These are phyloP conservation scores for Dolichopus griseipennis DNA, from an alignment of 2,888 invertebrate genomes.

Conservation along the genomic window DNA sequence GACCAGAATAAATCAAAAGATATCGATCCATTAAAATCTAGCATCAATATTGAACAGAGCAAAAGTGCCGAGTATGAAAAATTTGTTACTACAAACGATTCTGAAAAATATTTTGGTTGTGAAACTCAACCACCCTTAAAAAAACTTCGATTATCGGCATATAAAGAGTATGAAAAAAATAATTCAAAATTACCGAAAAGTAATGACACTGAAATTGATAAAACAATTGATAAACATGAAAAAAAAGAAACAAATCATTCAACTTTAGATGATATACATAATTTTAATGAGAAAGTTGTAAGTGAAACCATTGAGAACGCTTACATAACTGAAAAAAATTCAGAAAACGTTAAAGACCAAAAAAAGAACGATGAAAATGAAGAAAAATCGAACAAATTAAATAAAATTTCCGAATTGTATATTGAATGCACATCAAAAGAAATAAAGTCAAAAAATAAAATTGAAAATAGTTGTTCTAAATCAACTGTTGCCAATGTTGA, in stretches of 20 bases:
- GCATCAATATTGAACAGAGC: too few relatives aligned
- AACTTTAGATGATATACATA: slow-evolving; percentile 18
- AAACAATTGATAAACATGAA: background rate
- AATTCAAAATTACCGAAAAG: background rate
- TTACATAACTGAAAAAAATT: background rate
- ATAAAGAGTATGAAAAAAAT: slow-evolving; percentile 15
- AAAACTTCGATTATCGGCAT: slow-evolving; percentile 14
- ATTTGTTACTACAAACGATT: background rate
- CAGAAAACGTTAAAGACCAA: background rate
- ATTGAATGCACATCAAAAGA: slow-evolving; percentile 9
- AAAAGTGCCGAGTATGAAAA: background rate
- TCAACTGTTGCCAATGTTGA: background rate
- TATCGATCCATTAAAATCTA: too few relatives aligned
- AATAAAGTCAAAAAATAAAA: slow-evolving; percentile 22
- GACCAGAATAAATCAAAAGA: too few relatives aligned
- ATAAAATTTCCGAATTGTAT: too few relatives aligned
- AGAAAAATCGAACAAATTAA: too few relatives aligned
- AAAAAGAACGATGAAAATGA: slow-evolving; percentile 11
- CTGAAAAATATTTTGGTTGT: slow-evolving; percentile 7
- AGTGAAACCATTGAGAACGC: too few relatives aligned
- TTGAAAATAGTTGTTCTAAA: slow-evolving; percentile 5
- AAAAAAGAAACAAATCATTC: slow-evolving; percentile 16
- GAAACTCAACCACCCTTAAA: slow-evolving; percentile 2
- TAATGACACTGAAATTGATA: background rate
- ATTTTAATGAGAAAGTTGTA: slow-evolving; percentile 12